Percentiles rank a stretch among this genome's conserved stretches.
Evolutionary conservation across 1,140 invertebrate genomes (phyloP).

Genomic region (Gonioctena quinquepunctata): DNA sequence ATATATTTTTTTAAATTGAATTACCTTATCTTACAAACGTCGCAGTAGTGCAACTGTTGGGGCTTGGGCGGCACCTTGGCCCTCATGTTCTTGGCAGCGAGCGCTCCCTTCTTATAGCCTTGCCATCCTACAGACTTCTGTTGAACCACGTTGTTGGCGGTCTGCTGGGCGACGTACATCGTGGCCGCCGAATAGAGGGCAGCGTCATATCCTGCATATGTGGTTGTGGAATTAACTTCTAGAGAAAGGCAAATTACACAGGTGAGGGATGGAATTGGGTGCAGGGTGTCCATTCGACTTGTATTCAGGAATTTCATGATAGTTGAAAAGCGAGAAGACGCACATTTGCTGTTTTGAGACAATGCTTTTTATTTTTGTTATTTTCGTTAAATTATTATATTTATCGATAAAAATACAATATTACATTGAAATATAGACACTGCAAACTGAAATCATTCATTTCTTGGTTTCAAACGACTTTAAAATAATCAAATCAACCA

Average conservation of each 20-base stretch:
- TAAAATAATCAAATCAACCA: too few relatives aligned
- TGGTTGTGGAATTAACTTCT: conserved; percentile 65
- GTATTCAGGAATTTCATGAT: too few relatives aligned
- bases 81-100: conserved; percentile 66
- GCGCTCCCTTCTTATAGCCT: conserved; percentile 72
- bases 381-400: too few relatives aligned
- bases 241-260: conserved; percentile 18
- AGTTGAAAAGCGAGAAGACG: too few relatives aligned
- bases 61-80: conserved; percentile 84
- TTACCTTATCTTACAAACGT: conserved; percentile 96
- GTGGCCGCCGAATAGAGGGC: conserved; percentile 91
- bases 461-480: too few relatives aligned
- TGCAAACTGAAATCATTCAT: too few relatives aligned
- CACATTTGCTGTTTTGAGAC: too few relatives aligned
- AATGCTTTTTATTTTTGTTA: too few relatives aligned
- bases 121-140: conserved; percentile 69
- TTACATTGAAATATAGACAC: too few relatives aligned
- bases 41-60: conserved; percentile 91
- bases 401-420: too few relatives aligned
- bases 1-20: too few relatives aligned
- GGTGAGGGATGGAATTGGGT: neutral
- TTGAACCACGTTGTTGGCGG: conserved; percentile 36
- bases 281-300: neutral
- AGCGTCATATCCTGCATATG: conserved; percentile 85
- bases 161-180: conserved; percentile 86